A percentile compares a stretch with the other conserved stretches of the same genome.
Conservation (phyloP, 1,140 invertebrate species). For the Diorhabda carinulata region DNA sequence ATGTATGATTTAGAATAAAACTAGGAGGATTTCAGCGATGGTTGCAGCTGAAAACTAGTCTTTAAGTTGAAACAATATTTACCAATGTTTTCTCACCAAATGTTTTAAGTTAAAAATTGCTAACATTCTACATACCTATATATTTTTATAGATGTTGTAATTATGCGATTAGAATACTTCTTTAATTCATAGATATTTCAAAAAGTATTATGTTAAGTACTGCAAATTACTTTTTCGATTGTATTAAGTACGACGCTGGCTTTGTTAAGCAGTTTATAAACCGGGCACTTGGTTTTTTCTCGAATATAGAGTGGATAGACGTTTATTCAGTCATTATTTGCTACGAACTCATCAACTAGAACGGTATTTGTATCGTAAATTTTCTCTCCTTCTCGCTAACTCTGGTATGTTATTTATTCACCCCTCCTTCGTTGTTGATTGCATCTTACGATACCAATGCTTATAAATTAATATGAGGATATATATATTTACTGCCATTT, state of each 20-base stretch:
- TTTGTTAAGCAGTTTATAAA: background rate
- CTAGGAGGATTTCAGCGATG: no score
- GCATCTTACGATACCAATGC: conserved; percentile 8
- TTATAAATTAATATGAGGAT: conserved; percentile 4
- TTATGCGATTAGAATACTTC: no score
- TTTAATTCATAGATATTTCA: no score
- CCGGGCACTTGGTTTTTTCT: conserved; percentile 7
- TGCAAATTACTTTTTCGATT: no score
- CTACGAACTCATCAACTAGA: conserved; percentile 12
- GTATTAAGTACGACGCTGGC: background rate
- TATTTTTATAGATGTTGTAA: no score
- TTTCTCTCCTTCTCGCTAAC: background rate
- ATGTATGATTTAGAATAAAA: no score
- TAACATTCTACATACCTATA: no score
- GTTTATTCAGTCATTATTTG: conserved; percentile 19
- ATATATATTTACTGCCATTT: background rate
- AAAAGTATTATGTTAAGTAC: no score
- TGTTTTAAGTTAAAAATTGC: no score
- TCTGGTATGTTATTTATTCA: conserved; percentile 13
- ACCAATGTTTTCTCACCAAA: no score
- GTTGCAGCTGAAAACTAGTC: no score
- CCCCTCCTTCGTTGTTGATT: conserved; percentile 7
- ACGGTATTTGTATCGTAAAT: conserved; percentile 15
- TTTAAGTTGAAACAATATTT: no score
- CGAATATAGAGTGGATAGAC: conserved; percentile 11